Evolutionary conservation across 1,140 invertebrate species (phyloP).

Genomic region (Varroa destructor): DNA sequence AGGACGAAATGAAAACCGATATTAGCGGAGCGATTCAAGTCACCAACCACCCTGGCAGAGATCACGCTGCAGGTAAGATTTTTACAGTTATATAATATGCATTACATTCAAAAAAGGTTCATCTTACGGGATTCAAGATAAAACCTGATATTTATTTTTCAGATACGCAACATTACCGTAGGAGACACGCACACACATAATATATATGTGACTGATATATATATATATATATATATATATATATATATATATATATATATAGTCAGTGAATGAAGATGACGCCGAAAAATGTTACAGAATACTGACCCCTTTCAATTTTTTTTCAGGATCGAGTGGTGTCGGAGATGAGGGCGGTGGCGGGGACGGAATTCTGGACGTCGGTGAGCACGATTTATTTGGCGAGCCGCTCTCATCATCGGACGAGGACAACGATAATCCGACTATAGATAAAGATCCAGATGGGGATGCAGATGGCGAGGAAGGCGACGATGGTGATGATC

Average conservation of each 20-base stretch:
- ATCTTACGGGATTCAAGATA: no score
- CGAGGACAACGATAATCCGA: conserved; percentile 35
- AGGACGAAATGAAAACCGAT: conserved; percentile 51
- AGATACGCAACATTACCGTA: no score
- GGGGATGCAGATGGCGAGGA: not conserved
- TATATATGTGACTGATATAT: no score
- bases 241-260: no score
- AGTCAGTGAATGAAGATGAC: no score
- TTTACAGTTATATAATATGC: conserved; percentile 29
- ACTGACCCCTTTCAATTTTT: no score
- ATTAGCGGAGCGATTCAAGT: conserved; percentile 37
- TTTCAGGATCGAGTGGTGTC: no score
- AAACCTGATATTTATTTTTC: no score
- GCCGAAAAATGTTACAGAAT: no score
- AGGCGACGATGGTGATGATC: not conserved
- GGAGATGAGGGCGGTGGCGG: conserved; percentile 2
- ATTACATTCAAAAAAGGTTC: no score
- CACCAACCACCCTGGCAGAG: conserved; percentile 46
- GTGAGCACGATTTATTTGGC: conserved; percentile 73
- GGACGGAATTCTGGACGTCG: conserved; percentile 35
- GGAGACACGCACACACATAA: no score
- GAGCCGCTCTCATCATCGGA: conserved; percentile 68
- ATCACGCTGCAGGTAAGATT: conserved; percentile 42
- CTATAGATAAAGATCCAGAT: not conserved
- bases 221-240: no score